Base-by-base conservation (phyloP, 2,888 invertebrate species). In the Heliconius aoede region DNA sequence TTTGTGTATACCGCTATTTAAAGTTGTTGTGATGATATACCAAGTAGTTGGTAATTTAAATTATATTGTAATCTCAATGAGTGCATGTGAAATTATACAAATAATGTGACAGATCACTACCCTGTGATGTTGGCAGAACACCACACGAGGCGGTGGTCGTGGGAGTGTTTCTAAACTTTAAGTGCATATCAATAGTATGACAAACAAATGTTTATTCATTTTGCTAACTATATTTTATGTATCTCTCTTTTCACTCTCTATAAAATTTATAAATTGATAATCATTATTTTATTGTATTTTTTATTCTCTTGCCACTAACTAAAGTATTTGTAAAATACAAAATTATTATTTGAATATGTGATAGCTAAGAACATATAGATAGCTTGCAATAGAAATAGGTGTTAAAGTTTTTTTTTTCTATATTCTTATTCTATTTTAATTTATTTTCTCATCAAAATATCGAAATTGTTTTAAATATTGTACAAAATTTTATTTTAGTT, bases 291-390 rank as follows among this genome's bases (percentile, higher is more conserved):
- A 89, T 87, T 86, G 84, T 85, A 85, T 86, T 87, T n/a, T 85
- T 88, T 89, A 90, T 86, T 91, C 87, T 94, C 94, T 94, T 94
- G 94, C 94, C 94, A 94, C 90, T 92, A 85, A 94, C 90, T 92
- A 85, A 91, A 93, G 89, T 94, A 91, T 92, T 90, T 90, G 86
- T 89, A 87, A 87, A 89, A 86, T 86, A 75, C 72, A 82, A 80
- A 87, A 84, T 88, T 89, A 87, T 87, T 86, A 87, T 89, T 89
- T 90, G 88, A 88, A 87, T 86, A 88, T 91, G 92, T 93, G 94
- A 94, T 93, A 93, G 90, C 83, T 86, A 91, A 93, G 92, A 93
- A 93, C 91, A 92, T 92, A 46, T 91, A 86, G 86, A 85, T 86
- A 72, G 26, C 60, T 60, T 72, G 36, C 58, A 86, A 85, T 87